Base-by-base conservation (phyloP, 1,140 invertebrate species). In the Wiebesia pumilae region DNA sequence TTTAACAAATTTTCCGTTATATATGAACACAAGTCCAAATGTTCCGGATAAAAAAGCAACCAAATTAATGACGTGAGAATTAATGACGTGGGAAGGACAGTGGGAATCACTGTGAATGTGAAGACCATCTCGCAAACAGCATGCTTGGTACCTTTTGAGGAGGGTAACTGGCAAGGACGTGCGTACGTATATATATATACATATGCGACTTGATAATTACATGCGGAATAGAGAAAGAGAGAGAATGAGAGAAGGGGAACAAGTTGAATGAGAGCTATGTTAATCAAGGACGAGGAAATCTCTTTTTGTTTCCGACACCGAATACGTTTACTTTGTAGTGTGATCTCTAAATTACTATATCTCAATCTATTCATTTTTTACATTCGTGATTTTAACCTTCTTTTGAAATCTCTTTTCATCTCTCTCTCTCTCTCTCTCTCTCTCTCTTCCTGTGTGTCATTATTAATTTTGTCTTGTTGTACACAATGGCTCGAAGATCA, bases 221-320 rank as follows among this genome's bases (percentile, higher is more conserved):
- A 77, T 73, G 27, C 1, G 10, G 19, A 27, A 75, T 3, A 58
- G 10, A 38, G 77, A n/a, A n/a, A 40, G 35, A 43, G 35, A 67
- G 54, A 38, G 27, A 16, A 38, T 67, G n/a, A 81, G 38, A 67
- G 62, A 16, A 38, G 43, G 81, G 19, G 21, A 24, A 27, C 54
- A 33, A 27, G 0, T 51, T 3, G 19, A 38, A 82, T 21, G 27
- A 47, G 58, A 33, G 35, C 38, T 6, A 40, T 16, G 81, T 38
- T n/a, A 51, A 24, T n/a, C 38, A 69, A 85, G 84, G 51, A 30
- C 67, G 21, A 69, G 16, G 47, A 85, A 85, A 85, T 71, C 67
- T 43, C 75, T 67, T 51, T 51, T 33, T 27, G 30, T 16, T 40
- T 38, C 12, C 62, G 65, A 16, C 9, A 27, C 38, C 47, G 30